A percentile compares a stretch with the other conserved stretches of the same genome.
These are phyloP conservation scores for Malurus leucopterus DNA, from an alignment of 2,797 vertebrate species.

Conservation along the genomic window DNA sequence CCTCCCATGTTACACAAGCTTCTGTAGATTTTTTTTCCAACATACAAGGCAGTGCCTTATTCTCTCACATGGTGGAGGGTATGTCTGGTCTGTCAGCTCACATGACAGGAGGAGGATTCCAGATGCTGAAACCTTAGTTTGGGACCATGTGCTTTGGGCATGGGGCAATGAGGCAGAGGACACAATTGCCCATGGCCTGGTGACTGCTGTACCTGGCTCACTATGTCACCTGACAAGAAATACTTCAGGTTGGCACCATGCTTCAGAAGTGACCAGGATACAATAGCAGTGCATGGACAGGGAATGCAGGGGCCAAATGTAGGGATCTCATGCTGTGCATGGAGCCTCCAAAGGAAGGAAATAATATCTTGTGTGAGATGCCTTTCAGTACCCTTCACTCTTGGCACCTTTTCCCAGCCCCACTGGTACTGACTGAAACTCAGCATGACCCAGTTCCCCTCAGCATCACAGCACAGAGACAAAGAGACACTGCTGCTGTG, in stretches of 20 bases:
- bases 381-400: not conserved
- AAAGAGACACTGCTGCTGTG: not conserved
- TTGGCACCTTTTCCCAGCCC: not conserved
- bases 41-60: not conserved
- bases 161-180: not conserved
- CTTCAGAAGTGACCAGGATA: not conserved
- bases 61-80: not conserved
- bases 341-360: not conserved
- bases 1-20: not conserved
- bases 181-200: not conserved
- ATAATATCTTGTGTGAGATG: accelerated
- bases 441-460: not conserved
- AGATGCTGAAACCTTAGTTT: not conserved
- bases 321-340: not conserved
- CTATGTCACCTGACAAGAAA: not conserved
- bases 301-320: not conserved
- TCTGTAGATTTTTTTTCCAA: not conserved
- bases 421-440: not conserved
- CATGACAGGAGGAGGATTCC: not conserved
- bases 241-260: not conserved
- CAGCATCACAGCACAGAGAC: not conserved
- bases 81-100: not conserved
- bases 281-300: not conserved
- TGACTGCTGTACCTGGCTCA: not conserved
- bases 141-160: not conserved